Conservation (phyloP, 1,140 invertebrate species). For the Ceratosolen fusciceps region DNA sequence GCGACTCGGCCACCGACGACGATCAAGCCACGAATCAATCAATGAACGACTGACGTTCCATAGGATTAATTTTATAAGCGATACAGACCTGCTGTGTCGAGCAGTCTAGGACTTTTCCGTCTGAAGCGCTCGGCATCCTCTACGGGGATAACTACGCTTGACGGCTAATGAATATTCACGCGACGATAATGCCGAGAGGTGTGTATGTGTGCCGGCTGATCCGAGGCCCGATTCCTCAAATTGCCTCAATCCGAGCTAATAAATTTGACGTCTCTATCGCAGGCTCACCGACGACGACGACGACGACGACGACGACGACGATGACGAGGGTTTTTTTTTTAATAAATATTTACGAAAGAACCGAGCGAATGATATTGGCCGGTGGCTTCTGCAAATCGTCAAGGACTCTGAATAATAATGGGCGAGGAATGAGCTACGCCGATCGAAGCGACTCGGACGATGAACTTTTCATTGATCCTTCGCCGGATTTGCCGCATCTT, state of each 20-base stretch:
- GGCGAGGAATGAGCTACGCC: neutral
- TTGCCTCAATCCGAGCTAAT: constrained; percentile 10
- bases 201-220: neutral
- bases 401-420: neutral
- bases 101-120: too few species aligned
- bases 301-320: constrained; percentile 34
- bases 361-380: constrained; percentile 15
- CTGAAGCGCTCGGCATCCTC: too few species aligned
- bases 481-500: too few species aligned
- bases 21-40: too few species aligned
- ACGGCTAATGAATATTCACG: neutral
- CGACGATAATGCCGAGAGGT: neutral
- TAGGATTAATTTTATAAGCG: too few species aligned
- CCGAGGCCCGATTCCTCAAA: constrained; percentile 5
- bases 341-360: constrained; percentile 48
- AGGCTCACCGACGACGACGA: constrained; percentile 17
- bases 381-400: constrained; percentile 1
- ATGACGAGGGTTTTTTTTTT: too few species aligned
- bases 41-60: too few species aligned
- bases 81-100: too few species aligned
- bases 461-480: too few species aligned
- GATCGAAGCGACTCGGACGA: too few species aligned
- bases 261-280: constrained; percentile 44
- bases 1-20: too few species aligned
- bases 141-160: too few species aligned